A percentile compares a stretch with the other conserved stretches of the same genome.
These are phyloP conservation scores for Moxostoma hubbsi DNA, from an alignment of 2,797 vertebrate genomes.

Conservation along the genomic window DNA sequence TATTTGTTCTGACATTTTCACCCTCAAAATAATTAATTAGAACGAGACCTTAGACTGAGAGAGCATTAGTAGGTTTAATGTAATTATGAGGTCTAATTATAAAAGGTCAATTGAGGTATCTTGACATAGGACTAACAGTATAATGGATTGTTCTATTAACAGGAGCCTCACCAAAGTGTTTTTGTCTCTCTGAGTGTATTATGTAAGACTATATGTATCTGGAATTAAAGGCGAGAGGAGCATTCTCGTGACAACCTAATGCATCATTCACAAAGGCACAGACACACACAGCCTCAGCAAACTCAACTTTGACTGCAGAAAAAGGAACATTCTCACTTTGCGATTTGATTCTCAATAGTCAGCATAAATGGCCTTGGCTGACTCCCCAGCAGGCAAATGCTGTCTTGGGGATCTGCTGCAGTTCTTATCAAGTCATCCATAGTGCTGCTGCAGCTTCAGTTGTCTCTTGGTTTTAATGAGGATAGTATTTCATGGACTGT, in stretches of 20 bases:
- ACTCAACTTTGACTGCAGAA: neutral
- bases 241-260: neutral
- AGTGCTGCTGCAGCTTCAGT: constrained; percentile 19
- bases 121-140: constrained; percentile 38
- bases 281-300: neutral
- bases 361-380: constrained; percentile 21
- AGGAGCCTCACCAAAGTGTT: constrained; percentile 17
- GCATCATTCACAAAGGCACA: neutral
- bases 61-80: constrained; percentile 10
- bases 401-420: constrained; percentile 6
- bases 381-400: constrained; percentile 6
- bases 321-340: neutral
- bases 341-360: constrained; percentile 35
- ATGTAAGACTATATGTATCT: constrained; percentile 59
- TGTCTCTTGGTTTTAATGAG: constrained; percentile 19
- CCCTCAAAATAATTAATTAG: no score
- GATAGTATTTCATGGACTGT: constrained; percentile 1
- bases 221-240: constrained; percentile 47
- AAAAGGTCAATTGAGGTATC: constrained; percentile 43
- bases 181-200: constrained; percentile 57
- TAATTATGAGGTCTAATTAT: constrained; percentile 51
- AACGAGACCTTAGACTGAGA: neutral
- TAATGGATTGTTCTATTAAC: constrained; percentile 40
- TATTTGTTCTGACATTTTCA: no score
- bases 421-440: constrained; percentile 6